These are phyloP conservation scores for Alexandromys oeconomus DNA, from an alignment of 2,797 vertebrate species.

Conservation along the genomic window DNA sequence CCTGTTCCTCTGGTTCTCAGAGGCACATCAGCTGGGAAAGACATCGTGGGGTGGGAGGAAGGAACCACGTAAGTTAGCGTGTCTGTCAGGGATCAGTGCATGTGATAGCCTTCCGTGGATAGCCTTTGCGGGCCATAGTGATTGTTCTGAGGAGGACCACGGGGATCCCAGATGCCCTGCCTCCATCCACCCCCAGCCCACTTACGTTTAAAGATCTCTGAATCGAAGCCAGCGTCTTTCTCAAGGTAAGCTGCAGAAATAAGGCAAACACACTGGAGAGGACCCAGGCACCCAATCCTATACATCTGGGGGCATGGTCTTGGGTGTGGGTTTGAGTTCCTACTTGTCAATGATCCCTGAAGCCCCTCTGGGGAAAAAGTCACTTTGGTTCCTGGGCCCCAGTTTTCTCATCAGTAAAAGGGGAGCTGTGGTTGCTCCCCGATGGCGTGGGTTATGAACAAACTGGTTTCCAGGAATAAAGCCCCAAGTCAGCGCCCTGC, in stretches of 20 bases:
- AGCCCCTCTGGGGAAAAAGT: not conserved
- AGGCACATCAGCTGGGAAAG: not conserved
- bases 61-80: not conserved
- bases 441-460: not conserved
- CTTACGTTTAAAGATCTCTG: constrained; percentile 90
- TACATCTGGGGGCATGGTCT: not conserved
- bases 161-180: not conserved
- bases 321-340: not conserved
- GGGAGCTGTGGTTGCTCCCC: not conserved
- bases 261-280: constrained; percentile 15
- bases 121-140: not conserved
- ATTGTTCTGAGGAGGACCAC: not conserved
- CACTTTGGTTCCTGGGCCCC: not conserved
- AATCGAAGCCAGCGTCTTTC: constrained; percentile 89
- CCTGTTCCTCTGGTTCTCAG: not conserved
- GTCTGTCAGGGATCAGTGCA: not conserved
- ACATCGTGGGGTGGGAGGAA: too few relatives aligned
- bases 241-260: constrained; percentile 88
- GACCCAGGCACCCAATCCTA: not conserved
- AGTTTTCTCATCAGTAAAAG: not conserved
- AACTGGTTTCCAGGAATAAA: not conserved
- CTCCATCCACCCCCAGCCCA: not conserved
- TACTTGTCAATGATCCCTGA: not conserved
- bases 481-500: not conserved
- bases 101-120: not conserved